Evolutionary conservation across 2,797 vertebrate genomes (phyloP).

Genomic region (Labeo calbasu): DNA sequence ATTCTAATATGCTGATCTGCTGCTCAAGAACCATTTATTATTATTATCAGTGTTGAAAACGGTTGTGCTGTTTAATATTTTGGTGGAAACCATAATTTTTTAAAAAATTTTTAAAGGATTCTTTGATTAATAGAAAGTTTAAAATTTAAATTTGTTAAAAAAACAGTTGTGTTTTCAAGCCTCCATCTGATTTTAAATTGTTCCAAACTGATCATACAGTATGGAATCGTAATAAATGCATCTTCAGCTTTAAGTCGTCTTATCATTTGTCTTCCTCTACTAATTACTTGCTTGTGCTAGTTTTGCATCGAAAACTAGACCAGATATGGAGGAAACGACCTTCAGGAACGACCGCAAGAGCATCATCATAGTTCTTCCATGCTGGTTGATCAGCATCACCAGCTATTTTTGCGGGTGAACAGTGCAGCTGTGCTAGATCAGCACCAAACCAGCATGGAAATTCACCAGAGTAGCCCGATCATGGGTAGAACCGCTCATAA

Average conservation of each 20-base stretch:
- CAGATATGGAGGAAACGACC: slow-evolving; percentile 12
- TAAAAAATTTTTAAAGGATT: not conserved
- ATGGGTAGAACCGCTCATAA: slow-evolving; percentile 48
- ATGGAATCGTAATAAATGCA: not conserved
- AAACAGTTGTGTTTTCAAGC: not conserved
- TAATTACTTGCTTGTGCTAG: slow-evolving; percentile 1
- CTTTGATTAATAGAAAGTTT: not conserved
- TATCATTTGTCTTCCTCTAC: slow-evolving; percentile 7
- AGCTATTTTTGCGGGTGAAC: not conserved
- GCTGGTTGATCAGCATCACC: slow-evolving; percentile 24
- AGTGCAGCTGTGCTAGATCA: not conserved
- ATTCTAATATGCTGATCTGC: not conserved
- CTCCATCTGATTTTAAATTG: not conserved
- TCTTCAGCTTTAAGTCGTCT: not conserved
- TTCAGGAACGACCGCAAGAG: not conserved
- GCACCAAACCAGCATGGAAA: slow-evolving; percentile 6
- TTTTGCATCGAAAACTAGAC: slow-evolving; percentile 5
- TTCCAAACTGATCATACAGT: not conserved
- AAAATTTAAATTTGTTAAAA: not conserved
- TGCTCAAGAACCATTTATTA: not conserved
- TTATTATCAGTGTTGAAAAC: not conserved
- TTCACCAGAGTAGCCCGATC: slow-evolving; percentile 34
- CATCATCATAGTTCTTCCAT: not conserved
- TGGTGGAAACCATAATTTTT: not conserved
- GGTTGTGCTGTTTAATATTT: not conserved